These are phyloP conservation scores for Leucoraja erinaceus DNA, from an alignment of 2,113 vertebrate species.

Conservation along the genomic window DNA sequence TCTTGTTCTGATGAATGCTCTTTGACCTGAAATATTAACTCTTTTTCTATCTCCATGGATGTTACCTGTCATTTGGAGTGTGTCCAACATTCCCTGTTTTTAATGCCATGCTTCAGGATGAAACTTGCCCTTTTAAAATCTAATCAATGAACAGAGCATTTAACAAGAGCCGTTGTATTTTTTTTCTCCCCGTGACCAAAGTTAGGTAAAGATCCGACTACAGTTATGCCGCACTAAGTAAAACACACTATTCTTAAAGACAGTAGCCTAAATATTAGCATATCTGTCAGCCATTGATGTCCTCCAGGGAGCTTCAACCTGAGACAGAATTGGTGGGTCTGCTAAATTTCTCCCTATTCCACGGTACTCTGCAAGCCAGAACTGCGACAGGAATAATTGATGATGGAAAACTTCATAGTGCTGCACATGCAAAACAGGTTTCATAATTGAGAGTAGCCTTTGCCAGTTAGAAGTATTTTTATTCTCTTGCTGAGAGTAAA, in stretches of 20 bases:
- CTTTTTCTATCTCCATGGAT: too few species aligned
- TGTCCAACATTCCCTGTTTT: too few species aligned
- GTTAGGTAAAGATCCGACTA: slow-evolving; percentile 10
- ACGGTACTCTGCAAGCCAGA: neutral
- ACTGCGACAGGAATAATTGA: slow-evolving; percentile 26
- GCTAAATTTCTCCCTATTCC: neutral
- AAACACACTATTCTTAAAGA: neutral
- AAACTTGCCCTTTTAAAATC: neutral
- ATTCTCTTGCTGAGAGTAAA: neutral
- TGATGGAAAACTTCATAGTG: neutral
- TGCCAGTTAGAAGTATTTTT: neutral
- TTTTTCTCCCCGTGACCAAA: neutral
- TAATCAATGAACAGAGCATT: neutral
- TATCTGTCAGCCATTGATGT: slow-evolving; percentile 5
- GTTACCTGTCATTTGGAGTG: too few species aligned
- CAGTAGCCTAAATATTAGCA: slow-evolving; percentile 28
- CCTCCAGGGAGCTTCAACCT: neutral
- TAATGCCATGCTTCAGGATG: neutral
- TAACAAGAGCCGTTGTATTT: neutral
- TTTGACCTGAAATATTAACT: too few species aligned
- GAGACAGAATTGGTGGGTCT: slow-evolving; percentile 17
- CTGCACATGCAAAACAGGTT: slow-evolving; percentile 2
- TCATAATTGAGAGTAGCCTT: neutral
- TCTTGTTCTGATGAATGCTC: too few species aligned
- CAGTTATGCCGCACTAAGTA: neutral